phyloP scores from a whole-genome alignment of 2,797 vertebrate species.

The Phataginus tetradactyla region DNA sequence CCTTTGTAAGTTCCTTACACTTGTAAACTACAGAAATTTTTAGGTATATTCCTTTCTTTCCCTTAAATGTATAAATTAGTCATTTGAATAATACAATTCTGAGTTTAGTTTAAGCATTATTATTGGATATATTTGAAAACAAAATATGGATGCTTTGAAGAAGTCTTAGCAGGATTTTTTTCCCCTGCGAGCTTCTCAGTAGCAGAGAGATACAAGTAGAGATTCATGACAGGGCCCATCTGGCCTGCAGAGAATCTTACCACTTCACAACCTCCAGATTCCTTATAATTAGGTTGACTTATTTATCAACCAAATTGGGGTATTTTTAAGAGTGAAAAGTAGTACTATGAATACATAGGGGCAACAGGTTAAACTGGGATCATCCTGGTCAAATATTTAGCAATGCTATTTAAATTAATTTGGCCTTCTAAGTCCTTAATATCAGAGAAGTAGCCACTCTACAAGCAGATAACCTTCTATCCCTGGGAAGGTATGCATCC shows the following conservation, averaged over 20 bases:
- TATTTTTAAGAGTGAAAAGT: background rate
- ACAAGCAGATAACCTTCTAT: background rate
- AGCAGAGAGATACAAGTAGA: background rate
- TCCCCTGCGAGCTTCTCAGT: background rate
- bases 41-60: background rate
- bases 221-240: background rate
- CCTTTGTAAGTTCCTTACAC: background rate
- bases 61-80: slow-evolving; percentile 7
- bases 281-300: background rate
- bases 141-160: background rate
- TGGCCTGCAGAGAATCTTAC: background rate
- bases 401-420: background rate
- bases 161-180: background rate
- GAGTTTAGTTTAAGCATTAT: background rate
- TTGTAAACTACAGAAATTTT: background rate
- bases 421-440: background rate
- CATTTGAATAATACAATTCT: background rate
- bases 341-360: background rate
- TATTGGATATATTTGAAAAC: background rate
- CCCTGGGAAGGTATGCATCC: background rate
- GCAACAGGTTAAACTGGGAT: background rate
- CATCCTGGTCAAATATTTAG: background rate
- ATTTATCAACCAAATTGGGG: background rate
- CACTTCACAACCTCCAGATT: background rate
- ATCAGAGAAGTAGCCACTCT: background rate